Conservation (phyloP, 2,797 vertebrate genomes). For the Leuciscus waleckii region DNA sequence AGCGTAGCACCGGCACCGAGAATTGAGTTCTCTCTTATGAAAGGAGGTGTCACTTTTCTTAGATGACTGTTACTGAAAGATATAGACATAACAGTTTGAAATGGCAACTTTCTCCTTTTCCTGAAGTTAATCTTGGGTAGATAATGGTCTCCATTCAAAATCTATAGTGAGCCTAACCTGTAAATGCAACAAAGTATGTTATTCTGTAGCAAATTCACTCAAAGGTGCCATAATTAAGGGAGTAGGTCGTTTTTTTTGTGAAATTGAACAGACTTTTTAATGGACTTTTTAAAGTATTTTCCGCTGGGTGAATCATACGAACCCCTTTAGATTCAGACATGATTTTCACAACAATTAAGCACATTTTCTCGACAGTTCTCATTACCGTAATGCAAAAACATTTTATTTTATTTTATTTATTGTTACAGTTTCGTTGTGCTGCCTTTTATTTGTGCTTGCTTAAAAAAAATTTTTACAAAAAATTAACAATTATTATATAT, state of each 20-base stretch:
- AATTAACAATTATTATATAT: too few relatives aligned
- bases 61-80: conserved; percentile 38
- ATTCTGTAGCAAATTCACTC: not conserved
- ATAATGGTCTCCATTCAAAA: conserved; percentile 18
- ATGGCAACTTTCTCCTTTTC: conserved; percentile 24
- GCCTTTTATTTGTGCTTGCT: too few relatives aligned
- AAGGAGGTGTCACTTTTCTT: conserved; percentile 28
- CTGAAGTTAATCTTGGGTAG: conserved; percentile 26
- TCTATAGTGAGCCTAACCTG: not conserved
- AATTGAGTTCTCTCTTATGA: conserved; percentile 25
- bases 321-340: not conserved
- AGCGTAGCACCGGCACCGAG: not conserved
- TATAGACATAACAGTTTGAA: conserved; percentile 37
- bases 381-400: not conserved
- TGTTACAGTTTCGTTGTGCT: not conserved
- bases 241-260: not conserved
- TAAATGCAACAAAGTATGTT: not conserved
- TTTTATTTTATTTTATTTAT: too few relatives aligned
- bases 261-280: not conserved
- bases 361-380: too few relatives aligned
- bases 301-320: not conserved
- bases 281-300: conserved; percentile 5
- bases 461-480: too few relatives aligned
- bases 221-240: conserved; percentile 9
- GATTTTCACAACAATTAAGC: conserved; percentile 2